Conservation (phyloP, 2,888 invertebrate species). For the Maniola hyperantus region DNA sequence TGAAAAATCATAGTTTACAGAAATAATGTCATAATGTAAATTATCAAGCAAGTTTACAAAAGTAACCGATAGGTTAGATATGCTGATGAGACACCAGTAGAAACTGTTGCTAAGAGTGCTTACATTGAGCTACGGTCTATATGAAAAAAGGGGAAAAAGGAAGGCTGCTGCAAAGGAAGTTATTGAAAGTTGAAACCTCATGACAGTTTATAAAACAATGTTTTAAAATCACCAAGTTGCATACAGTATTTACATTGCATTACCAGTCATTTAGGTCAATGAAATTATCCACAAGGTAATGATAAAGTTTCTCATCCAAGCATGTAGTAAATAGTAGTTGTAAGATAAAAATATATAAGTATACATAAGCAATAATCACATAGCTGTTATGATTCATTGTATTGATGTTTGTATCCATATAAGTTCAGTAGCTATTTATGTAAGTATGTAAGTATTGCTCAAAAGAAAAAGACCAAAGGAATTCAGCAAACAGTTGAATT, state of each 20-base stretch:
- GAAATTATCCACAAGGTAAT: constrained; percentile 21
- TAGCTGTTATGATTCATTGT: constrained; percentile 9
- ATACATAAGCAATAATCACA: neutral
- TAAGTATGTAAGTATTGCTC: neutral
- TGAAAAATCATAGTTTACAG: too few species aligned
- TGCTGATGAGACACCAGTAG: too few species aligned
- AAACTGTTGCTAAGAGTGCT: too few species aligned
- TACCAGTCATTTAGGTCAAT: constrained; percentile 17
- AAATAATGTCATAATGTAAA: too few species aligned
- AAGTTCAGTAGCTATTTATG: constrained; percentile 9
- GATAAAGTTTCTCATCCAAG: constrained; percentile 19
- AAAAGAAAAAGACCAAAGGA: neutral
- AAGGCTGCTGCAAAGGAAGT: too few species aligned
- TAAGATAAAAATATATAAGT: constrained; percentile 15
- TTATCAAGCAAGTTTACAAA: too few species aligned
- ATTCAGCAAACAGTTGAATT: neutral
- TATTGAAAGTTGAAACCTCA: neutral
- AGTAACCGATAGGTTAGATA: too few species aligned
- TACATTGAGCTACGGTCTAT: too few species aligned
- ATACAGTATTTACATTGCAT: constrained; percentile 3
- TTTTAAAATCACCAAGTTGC: neutral
- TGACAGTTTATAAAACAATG: neutral
- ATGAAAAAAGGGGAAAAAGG: too few species aligned
- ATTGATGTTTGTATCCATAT: constrained; percentile 21
- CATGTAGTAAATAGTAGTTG: constrained; percentile 13